These are phyloP conservation scores for Staurois parvus DNA, from an alignment of 2,797 vertebrate genomes.

Conservation along the genomic window DNA sequence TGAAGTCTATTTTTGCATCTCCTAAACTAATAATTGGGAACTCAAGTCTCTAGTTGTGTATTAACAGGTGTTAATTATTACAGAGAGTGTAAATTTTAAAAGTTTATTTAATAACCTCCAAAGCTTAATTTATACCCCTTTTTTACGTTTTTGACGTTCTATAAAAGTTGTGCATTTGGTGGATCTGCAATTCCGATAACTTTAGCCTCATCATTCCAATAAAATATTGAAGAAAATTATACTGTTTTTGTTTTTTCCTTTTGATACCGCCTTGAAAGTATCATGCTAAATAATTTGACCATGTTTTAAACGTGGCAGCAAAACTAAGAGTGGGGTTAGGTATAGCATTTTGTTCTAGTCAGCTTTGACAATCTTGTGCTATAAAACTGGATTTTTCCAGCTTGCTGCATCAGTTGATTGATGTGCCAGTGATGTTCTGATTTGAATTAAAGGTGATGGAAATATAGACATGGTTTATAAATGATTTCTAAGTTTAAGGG, in stretches of 20 bases:
- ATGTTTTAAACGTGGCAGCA: not conserved
- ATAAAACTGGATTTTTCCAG: not conserved
- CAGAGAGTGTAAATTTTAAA: not conserved
- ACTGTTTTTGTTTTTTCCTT: no score
- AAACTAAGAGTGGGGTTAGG: not conserved
- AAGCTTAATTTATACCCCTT: not conserved
- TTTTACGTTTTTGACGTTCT: not conserved
- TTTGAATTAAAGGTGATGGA: constrained; percentile 24
- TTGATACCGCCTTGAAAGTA: not conserved
- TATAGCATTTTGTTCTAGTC: not conserved
- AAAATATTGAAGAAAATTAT: not conserved
- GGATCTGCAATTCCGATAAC: not conserved
- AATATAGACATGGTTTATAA: constrained; percentile 15
- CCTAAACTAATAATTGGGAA: not conserved
- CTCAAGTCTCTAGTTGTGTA: not conserved
- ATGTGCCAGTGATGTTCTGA: not conserved
- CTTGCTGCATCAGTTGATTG: constrained; percentile 21
- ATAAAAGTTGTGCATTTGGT: not conserved
- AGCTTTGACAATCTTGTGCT: not conserved
- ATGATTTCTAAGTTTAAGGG: constrained; percentile 27
- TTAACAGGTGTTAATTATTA: not conserved
- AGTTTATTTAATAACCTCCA: not conserved
- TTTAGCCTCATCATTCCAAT: not conserved
- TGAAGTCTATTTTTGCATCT: no score
- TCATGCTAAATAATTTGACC: not conserved